Conservation (phyloP, 2,113 vertebrate species). For the Tachuris rubrigastra region DNA sequence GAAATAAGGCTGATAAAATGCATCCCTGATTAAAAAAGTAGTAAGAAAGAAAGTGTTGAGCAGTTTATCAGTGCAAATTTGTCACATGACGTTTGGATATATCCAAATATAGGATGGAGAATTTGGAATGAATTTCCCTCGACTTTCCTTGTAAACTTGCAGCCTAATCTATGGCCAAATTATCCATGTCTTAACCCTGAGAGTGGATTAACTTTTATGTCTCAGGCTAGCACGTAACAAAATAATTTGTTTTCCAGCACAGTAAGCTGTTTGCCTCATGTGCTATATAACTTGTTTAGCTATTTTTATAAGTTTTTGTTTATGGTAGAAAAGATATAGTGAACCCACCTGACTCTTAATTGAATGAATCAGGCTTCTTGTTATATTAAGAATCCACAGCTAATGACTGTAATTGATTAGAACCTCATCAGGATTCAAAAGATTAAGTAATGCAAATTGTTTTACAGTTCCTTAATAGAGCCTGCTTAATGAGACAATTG, state of each 20-base stretch:
- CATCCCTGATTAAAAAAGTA: background rate
- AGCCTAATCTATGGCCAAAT: background rate
- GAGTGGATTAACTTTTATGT: background rate
- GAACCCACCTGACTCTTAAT: background rate
- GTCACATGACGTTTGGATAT: background rate
- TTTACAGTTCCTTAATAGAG: conserved; percentile 68
- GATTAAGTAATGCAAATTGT: conserved; percentile 72
- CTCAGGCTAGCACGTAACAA: background rate
- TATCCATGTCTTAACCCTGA: background rate
- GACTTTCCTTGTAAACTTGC: background rate
- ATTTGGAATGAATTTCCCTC: background rate
- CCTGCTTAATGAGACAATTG: conserved; percentile 68
- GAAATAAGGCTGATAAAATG: background rate
- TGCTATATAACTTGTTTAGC: background rate
- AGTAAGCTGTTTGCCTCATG: background rate
- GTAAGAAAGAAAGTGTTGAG: background rate
- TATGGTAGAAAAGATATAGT: background rate
- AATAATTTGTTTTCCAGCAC: background rate
- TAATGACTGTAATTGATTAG: conserved; percentile 73
- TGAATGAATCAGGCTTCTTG: conserved; percentile 7
- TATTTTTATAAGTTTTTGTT: background rate
- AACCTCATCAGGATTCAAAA: conserved; percentile 68
- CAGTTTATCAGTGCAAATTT: background rate
- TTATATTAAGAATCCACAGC: conserved; percentile 61
- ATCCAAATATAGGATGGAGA: background rate